These are phyloP conservation scores for Schizopygopsis pylzovi DNA, from an alignment of 2,797 vertebrate species.

Conservation along the genomic window DNA sequence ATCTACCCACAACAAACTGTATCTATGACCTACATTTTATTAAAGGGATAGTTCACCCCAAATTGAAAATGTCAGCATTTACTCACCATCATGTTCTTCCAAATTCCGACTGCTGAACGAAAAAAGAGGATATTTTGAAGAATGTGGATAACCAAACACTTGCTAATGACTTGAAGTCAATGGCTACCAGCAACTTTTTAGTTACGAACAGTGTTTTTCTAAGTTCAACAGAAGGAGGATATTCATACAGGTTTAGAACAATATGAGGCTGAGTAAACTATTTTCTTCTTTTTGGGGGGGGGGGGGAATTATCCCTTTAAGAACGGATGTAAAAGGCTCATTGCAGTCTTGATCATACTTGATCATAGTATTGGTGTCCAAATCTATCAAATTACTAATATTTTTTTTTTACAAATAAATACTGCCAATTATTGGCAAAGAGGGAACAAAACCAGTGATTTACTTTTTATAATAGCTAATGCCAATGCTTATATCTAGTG, in stretches of 20 bases:
- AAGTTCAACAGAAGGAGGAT: background rate
- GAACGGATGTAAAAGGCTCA: background rate
- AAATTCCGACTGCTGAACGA: background rate
- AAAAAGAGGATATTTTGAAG: background rate
- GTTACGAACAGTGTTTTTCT: background rate
- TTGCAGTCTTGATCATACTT: background rate
- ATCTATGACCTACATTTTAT: slow-evolving; percentile 8
- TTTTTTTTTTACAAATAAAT: background rate
- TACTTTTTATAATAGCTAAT: background rate
- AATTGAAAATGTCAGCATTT: background rate
- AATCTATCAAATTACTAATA: background rate
- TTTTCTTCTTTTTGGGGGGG: background rate
- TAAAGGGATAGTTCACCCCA: background rate
- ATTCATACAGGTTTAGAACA: background rate
- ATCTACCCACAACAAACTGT: slow-evolving; percentile 1
- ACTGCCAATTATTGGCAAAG: too few relatives aligned
- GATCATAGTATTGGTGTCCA: background rate
- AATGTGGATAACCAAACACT: background rate
- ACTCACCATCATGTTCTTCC: background rate
- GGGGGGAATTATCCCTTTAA: background rate
- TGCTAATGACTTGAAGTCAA: background rate
- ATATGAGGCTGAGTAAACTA: background rate
- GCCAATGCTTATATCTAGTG: background rate
- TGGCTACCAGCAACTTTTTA: background rate
- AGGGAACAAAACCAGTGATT: background rate